Conservation (phyloP, 2,888 invertebrate genomes). For the Conistra vaccinii region DNA sequence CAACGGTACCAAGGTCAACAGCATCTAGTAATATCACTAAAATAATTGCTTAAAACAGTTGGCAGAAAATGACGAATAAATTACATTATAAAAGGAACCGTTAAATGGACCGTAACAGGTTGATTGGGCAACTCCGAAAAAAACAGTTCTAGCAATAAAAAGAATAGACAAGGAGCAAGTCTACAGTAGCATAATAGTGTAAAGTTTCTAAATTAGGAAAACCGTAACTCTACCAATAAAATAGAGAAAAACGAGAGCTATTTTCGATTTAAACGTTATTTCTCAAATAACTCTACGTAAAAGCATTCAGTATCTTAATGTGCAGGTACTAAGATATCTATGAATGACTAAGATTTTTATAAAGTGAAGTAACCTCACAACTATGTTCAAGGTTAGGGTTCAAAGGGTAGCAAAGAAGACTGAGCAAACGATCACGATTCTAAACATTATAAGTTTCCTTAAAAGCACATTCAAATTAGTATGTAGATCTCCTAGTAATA, state of each 20-base stretch:
- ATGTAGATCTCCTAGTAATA: not conserved
- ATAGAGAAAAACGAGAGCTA: not conserved
- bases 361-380: not conserved
- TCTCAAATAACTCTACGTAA: not conserved
- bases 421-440: not conserved
- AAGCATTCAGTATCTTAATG: not conserved
- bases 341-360: not conserved
- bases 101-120: conserved; percentile 54
- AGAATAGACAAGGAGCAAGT: conserved; percentile 3
- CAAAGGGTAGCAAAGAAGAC: not conserved
- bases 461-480: not conserved
- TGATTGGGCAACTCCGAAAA: conserved; percentile 30
- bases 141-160: conserved; percentile 27
- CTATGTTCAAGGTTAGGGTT: not conserved
- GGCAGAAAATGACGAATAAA: conserved; percentile 33
- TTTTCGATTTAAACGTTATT: not conserved
- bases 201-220: conserved; percentile 3
- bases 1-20: conserved; percentile 41
- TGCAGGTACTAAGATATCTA: not conserved
- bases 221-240: not conserved
- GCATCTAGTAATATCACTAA: conserved; percentile 20
- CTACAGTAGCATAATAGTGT: conserved; percentile 11
- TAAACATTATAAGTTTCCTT: not conserved
- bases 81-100: conserved; percentile 43
- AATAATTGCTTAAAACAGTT: conserved; percentile 38